These are phyloP conservation scores for Pristis pectinata DNA, from an alignment of 2,797 vertebrate species.

Conservation along the genomic window DNA sequence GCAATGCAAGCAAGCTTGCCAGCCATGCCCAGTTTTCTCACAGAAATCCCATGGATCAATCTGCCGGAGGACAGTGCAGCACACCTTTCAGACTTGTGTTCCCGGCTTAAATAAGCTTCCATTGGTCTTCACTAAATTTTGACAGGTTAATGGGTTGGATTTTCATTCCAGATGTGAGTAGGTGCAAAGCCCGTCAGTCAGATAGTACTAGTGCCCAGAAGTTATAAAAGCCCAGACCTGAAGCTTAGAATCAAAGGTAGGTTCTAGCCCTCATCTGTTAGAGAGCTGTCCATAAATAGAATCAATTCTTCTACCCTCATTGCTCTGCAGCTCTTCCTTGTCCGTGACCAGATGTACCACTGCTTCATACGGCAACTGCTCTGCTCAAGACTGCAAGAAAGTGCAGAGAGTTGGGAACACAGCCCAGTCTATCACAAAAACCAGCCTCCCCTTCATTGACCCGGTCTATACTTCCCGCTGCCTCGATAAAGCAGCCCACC, in stretches of 20 bases:
- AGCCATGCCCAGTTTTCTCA: not conserved
- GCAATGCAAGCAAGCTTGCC: not conserved
- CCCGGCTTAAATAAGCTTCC: not conserved
- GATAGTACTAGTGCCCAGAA: not conserved
- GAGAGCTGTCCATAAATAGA: not conserved
- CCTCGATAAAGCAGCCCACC: no score
- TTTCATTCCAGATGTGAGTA: not conserved
- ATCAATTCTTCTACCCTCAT: not conserved
- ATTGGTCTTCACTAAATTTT: not conserved
- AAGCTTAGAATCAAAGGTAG: not conserved
- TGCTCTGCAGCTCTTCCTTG: not conserved
- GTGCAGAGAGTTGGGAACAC: no score
- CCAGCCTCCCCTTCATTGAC: no score
- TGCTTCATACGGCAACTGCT: no score
- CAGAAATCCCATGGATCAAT: not conserved
- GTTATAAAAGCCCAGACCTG: not conserved
- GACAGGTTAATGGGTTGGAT: not conserved
- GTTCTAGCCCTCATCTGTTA: no score
- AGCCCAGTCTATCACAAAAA: no score
- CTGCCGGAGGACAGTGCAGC: not conserved
- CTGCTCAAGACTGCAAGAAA: no score
- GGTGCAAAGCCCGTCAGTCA: not conserved
- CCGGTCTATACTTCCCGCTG: no score
- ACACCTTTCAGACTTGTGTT: not conserved
- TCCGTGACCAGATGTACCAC: no score